Percentiles rank a stretch among this genome's conserved stretches.
phyloP scores from a whole-genome alignment of 2,113 vertebrate species.

The Proteles cristata region DNA sequence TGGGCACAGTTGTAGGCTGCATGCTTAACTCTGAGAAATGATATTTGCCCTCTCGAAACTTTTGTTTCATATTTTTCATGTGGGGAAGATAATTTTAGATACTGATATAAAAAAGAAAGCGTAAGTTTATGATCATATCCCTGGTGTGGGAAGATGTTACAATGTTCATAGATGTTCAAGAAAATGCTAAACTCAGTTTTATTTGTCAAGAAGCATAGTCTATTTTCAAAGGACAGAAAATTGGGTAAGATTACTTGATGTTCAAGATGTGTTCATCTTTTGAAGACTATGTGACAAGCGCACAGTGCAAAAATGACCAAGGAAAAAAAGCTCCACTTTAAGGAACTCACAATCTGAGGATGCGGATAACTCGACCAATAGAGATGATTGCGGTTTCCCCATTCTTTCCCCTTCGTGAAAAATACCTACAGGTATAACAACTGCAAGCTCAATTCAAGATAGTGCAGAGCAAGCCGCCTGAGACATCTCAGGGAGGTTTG shows the following conservation, averaged over 20 bases:
- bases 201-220: slow-evolving; percentile 23
- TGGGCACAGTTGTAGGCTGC: neutral
- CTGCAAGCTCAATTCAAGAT: neutral
- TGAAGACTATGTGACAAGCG: neutral
- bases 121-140: neutral
- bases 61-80: neutral
- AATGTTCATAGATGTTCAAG: neutral
- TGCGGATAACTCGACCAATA: neutral
- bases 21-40: neutral
- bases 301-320: neutral
- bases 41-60: neutral
- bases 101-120: neutral
- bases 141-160: neutral
- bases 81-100: neutral
- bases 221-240: neutral
- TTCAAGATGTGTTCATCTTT: neutral
- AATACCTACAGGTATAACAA: neutral
- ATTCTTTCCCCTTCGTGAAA: neutral
- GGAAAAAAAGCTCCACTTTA: neutral
- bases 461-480: neutral
- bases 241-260: neutral
- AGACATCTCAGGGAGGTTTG: neutral
- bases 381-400: neutral
- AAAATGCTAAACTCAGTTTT: slow-evolving; percentile 7
- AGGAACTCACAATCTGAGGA: neutral